Evolutionary conservation across 2,113 vertebrate genomes (phyloP), one percentile per base, ranked within the genome.

Genomic region (Sula dactylatra): DNA sequence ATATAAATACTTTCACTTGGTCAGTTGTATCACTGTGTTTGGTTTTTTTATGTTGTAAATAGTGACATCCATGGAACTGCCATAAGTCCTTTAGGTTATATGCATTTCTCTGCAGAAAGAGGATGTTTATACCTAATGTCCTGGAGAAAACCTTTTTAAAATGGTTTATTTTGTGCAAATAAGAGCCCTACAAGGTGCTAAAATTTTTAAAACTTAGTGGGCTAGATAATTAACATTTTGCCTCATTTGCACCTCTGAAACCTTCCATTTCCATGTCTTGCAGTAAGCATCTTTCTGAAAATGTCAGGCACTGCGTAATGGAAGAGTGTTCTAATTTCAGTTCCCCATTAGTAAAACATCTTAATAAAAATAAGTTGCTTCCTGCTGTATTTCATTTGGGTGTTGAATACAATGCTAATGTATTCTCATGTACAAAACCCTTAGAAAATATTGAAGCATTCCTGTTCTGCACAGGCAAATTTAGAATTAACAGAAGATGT

Each of bases 191-290:
- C 20, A 91, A 88, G 54, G 40, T 95, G 72, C 80, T 97, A 95
- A 84, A 40, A 34, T 91, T 92, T 95, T 74, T 84, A 36, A 91
- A 92, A 69, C 29, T 82, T 96, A 55, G 70, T 90, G 89, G 32
- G 61, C 66, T 86, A 77, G 70, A 38, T 94, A 94, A 96, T 95
- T 94, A 96, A 82, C 77, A 77, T 95, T 95, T 95, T 96, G 42
- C 58, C 78, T 94, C 74, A 85, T 95, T 93, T 91, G 42, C 47
- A 69, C 81, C 66, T 87, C 81, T n/a, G 21, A 95, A 97, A 50
- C 70, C n/a, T 95, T 95, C 62, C 20, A 22, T 94, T 92, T 93
- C 66, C 34, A 38, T 80, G 77, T 82, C 58, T 88, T 95, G 58
- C 49, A 65, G 65, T 79, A 82, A 85, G 70, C 81, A 82, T 87